Percentiles rank a stretch among this genome's conserved stretches.
These are phyloP conservation scores for Erythrolamprus reginae DNA, from an alignment of 2,113 vertebrate species.

Conservation along the genomic window DNA sequence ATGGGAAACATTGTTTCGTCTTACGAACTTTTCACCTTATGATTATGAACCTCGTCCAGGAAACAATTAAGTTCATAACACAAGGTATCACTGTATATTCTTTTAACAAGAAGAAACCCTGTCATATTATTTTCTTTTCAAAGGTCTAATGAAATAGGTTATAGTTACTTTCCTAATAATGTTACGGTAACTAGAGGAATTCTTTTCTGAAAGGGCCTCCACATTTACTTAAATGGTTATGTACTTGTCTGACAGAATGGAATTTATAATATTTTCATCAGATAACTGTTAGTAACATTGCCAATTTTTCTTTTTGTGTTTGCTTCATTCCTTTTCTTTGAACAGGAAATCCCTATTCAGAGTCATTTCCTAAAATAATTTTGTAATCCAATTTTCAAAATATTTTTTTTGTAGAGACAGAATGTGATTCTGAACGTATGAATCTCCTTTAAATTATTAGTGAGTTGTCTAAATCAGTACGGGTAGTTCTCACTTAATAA, in stretches of 20 bases:
- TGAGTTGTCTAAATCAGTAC: background rate
- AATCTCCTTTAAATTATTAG: background rate
- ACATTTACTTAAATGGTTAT: background rate
- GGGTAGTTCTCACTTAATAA: background rate
- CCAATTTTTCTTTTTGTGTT: background rate
- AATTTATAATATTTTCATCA: background rate
- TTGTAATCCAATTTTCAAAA: background rate
- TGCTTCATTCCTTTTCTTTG: background rate
- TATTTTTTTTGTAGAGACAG: background rate
- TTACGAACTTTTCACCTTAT: too few species aligned
- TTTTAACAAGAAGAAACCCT: background rate
- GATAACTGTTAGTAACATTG: background rate
- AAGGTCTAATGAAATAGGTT: background rate
- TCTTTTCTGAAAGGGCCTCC: background rate
- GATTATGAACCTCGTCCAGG: too few species aligned
- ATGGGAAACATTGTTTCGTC: too few species aligned
- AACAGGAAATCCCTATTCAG: background rate
- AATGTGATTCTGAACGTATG: background rate
- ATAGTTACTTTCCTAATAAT: background rate
- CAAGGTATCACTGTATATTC: too few species aligned
- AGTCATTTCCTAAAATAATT: background rate
- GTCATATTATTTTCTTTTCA: background rate
- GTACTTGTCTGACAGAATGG: background rate
- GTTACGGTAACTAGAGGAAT: background rate
- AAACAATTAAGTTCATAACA: too few species aligned